A percentile compares a stretch with the other conserved stretches of the same genome.
Conservation (phyloP, 23 tunicate species). For the Phallusia fumigata region DNA sequence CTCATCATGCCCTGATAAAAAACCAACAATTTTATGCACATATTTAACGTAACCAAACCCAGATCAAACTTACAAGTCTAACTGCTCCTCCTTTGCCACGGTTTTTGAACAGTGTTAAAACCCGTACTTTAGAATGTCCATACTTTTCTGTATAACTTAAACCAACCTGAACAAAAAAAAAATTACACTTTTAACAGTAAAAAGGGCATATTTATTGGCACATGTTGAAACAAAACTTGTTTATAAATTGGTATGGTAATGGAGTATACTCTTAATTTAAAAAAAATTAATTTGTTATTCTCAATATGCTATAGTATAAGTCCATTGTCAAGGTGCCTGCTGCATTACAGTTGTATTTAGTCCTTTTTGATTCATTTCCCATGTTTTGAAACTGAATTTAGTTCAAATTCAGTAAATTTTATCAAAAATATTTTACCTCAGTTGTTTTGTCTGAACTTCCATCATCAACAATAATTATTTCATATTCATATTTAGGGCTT, state of each 20-base stretch:
- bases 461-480: slow-evolving; percentile 93
- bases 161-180: slow-evolving; percentile 43
- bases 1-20: slow-evolving; percentile 73
- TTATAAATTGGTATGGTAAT: no score
- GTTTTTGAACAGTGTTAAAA: slow-evolving; percentile 60
- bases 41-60: not conserved
- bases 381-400: no score
- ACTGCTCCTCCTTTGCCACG: slow-evolving; percentile 98
- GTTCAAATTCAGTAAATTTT: no score
- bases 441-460: slow-evolving; percentile 86
- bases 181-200: not conserved
- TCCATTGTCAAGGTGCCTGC: no score
- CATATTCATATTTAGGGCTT: slow-evolving; percentile 37
- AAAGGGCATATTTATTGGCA: no score
- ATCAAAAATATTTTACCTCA: not conserved
- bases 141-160: slow-evolving; percentile 40
- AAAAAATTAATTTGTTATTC: no score
- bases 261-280: no score
- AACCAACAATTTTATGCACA: not conserved
- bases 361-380: no score
- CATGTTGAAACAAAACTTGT: no score
- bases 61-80: slow-evolving; percentile 8
- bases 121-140: slow-evolving; percentile 65
- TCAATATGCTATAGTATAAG: no score
- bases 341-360: no score